phyloP scores from a whole-genome alignment of 2,113 vertebrate genomes.

The Callocephalon fimbriatum region DNA sequence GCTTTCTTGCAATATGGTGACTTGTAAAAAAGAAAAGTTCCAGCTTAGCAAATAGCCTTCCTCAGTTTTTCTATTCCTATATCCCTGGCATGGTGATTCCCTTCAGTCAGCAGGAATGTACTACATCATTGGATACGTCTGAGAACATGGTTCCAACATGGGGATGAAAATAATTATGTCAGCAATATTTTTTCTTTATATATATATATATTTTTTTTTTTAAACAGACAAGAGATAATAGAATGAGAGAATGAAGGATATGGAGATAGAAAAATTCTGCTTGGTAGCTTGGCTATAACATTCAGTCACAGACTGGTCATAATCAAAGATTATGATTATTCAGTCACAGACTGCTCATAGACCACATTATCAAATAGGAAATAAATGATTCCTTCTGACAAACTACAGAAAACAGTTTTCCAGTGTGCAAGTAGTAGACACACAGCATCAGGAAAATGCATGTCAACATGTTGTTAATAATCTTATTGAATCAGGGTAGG shows the following conservation, averaged over 20 bases:
- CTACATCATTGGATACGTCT: neutral
- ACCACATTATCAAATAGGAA: neutral
- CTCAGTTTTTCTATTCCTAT: neutral
- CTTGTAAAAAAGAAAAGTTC: neutral
- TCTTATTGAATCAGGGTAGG: neutral
- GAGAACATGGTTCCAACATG: neutral
- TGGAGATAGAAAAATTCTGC: neutral
- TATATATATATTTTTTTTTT: neutral
- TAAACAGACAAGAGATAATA: neutral
- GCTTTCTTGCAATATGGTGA: neutral
- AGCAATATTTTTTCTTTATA: neutral
- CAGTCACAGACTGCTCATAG: neutral
- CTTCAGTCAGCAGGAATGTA: neutral
- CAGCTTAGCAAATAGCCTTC: neutral
- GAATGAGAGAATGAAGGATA: neutral
- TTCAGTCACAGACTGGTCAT: neutral
- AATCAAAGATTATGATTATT: neutral
- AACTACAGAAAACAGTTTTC: neutral
- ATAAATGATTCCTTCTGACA: neutral
- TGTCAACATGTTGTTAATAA: neutral
- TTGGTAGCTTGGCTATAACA: neutral
- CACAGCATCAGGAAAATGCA: neutral
- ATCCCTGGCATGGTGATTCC: neutral
- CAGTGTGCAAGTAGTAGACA: neutral
- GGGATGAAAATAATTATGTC: neutral